phyloP scores from a whole-genome alignment of 2,888 invertebrate species.

The Drosophila formosana region DNA sequence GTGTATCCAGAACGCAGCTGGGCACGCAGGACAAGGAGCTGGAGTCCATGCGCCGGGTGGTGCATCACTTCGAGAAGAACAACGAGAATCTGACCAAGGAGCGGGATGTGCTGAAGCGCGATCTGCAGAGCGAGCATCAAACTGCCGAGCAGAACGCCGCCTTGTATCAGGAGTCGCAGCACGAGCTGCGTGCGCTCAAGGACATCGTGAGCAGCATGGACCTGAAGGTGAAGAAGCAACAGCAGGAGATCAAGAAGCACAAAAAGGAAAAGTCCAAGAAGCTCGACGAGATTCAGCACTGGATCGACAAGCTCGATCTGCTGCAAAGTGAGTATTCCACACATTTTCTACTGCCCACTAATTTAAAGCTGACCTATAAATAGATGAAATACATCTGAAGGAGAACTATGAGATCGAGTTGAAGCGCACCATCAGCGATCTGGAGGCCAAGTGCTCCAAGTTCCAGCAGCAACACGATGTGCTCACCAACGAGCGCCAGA shows the following conservation, averaged over 20 bases:
- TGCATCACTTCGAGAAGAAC: constrained; percentile 81
- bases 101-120: constrained; percentile 81
- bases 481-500: constrained; percentile 91
- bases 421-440: constrained; percentile 82
- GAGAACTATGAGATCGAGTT: constrained; percentile 83
- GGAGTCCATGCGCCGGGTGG: constrained; percentile 81
- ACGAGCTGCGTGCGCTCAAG: constrained; percentile 82
- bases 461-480: constrained; percentile 90
- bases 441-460: constrained; percentile 79
- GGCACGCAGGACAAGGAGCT: constrained; percentile 83
- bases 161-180: constrained; percentile 79
- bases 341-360: not conserved
- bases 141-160: constrained; percentile 65
- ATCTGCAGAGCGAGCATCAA: constrained; percentile 77
- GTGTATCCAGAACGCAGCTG: constrained; percentile 72
- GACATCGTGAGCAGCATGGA: constrained; percentile 78
- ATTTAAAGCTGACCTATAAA: not conserved
- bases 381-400: constrained; percentile 83
- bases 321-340: constrained; percentile 73
- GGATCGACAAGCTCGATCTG: constrained; percentile 82
- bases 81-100: constrained; percentile 82
- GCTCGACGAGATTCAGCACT: constrained; percentile 82
- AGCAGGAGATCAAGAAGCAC: constrained; percentile 73
- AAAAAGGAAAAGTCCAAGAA: constrained; percentile 82
- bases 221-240: constrained; percentile 77